A percentile compares a stretch with the other conserved stretches of the same genome.
Conservation (phyloP, 2,797 vertebrate species). For the Lateolabrax maculatus region DNA sequence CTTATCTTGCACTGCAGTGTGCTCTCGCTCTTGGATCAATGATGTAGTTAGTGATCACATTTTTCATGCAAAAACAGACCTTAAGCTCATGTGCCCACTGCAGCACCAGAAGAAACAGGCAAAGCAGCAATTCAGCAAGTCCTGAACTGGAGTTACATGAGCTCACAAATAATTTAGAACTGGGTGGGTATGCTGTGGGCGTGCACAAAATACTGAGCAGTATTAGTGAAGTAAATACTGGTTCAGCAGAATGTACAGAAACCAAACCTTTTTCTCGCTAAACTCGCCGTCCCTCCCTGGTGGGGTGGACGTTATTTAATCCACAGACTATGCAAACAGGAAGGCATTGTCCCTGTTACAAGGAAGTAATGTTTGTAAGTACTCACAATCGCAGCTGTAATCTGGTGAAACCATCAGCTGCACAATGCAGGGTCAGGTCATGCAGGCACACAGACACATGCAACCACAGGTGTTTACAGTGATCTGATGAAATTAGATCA, state of each 20-base stretch:
- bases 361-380: constrained; percentile 55
- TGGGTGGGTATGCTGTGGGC: background rate
- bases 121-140: constrained; percentile 36
- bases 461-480: constrained; percentile 36
- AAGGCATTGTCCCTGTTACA: constrained; percentile 22
- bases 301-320: background rate
- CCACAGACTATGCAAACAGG: constrained; percentile 48
- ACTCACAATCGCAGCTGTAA: constrained; percentile 33
- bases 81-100: constrained; percentile 7
- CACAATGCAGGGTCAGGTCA: constrained; percentile 9
- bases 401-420: constrained; percentile 40
- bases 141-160: constrained; percentile 2
- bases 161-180: constrained; percentile 27
- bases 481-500: constrained; percentile 15
- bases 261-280: constrained; percentile 10
- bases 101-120: constrained; percentile 37
- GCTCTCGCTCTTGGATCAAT: constrained; percentile 69
- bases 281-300: background rate
- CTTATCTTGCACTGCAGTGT: constrained; percentile 60
- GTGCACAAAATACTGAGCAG: constrained; percentile 33
- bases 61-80: constrained; percentile 61
- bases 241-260: constrained; percentile 18
- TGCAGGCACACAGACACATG: background rate
- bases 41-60: constrained; percentile 60
- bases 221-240: constrained; percentile 19